Conservation (phyloP, 2,797 vertebrate genomes). For the Scolopax rusticola region DNA sequence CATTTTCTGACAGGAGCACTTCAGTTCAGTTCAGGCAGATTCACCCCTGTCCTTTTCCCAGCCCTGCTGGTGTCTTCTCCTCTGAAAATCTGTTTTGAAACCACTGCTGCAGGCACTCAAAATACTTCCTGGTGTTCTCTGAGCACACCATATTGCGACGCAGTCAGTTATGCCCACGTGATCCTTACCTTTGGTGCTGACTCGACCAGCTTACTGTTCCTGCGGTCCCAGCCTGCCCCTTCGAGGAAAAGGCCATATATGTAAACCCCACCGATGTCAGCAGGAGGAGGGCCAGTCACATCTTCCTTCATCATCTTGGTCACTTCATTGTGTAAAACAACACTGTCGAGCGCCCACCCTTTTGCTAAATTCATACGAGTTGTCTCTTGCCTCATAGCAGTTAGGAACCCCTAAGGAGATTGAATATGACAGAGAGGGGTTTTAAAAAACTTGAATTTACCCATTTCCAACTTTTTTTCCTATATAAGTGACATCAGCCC, state of each 20-base stretch:
- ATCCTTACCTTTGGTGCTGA: slow-evolving; percentile 81
- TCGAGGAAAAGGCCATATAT: slow-evolving; percentile 86
- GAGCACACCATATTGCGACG: not conserved
- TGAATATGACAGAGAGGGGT: not conserved
- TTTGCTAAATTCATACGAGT: slow-evolving; percentile 82
- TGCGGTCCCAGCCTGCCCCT: slow-evolving; percentile 86
- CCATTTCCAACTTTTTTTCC: not conserved
- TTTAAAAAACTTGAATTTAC: not conserved
- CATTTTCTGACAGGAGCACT: not conserved
- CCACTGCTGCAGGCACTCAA: not conserved
- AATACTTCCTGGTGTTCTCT: not conserved
- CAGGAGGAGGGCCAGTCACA: slow-evolving; percentile 80
- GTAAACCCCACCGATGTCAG: slow-evolving; percentile 86
- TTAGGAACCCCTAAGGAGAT: slow-evolving; percentile 84
- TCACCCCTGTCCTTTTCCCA: not conserved
- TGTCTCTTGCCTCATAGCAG: slow-evolving; percentile 88
- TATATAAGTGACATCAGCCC: not conserved
- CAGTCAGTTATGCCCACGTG: not conserved
- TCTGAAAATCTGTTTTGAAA: not conserved
- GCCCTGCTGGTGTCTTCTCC: not conserved
- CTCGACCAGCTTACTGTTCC: slow-evolving; percentile 79
- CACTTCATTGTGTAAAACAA: slow-evolving; percentile 85
- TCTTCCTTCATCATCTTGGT: slow-evolving; percentile 89
- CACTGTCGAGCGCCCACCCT: slow-evolving; percentile 87
- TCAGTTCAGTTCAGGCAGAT: not conserved